Percentiles rank a stretch among this genome's conserved stretches.
phyloP scores from a whole-genome alignment of 2,113 vertebrate genomes.

The Oceanites oceanicus region DNA sequence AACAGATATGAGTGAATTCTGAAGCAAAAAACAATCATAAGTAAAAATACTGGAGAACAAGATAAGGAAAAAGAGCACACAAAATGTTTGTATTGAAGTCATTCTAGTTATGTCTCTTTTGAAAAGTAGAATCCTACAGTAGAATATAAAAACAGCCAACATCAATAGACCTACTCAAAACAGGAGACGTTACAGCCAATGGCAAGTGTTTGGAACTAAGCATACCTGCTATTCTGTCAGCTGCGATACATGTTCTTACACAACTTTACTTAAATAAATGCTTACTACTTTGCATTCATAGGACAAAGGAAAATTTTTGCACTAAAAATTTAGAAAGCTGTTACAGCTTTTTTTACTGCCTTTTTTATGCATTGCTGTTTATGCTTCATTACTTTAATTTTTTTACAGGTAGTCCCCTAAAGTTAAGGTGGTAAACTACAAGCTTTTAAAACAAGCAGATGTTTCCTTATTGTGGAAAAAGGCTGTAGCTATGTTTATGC shows the following conservation, averaged over 20 bases:
- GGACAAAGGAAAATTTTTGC: background rate
- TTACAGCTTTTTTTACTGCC: conserved; percentile 53
- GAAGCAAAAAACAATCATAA: background rate
- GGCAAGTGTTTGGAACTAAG: background rate
- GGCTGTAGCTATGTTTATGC: background rate
- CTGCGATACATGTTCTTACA: background rate
- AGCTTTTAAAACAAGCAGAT: conserved; percentile 48
- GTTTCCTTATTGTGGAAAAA: conserved; percentile 1
- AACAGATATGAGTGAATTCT: background rate
- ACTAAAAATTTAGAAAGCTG: conserved; percentile 47
- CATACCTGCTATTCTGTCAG: background rate
- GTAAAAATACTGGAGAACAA: background rate
- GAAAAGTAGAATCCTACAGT: background rate
- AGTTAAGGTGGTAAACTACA: conserved; percentile 25
- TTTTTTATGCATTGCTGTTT: conserved; percentile 45
- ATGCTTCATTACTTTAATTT: conserved; percentile 62
- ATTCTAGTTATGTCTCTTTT: background rate
- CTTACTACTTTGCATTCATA: background rate
- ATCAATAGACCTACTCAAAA: background rate
- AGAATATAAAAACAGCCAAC: background rate
- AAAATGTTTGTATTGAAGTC: background rate
- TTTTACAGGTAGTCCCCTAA: background rate
- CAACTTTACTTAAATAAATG: background rate
- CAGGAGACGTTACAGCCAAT: background rate
- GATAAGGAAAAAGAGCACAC: background rate